Evolutionary conservation across 2,113 vertebrate genomes (phyloP).

Genomic region (Labeo catla): DNA sequence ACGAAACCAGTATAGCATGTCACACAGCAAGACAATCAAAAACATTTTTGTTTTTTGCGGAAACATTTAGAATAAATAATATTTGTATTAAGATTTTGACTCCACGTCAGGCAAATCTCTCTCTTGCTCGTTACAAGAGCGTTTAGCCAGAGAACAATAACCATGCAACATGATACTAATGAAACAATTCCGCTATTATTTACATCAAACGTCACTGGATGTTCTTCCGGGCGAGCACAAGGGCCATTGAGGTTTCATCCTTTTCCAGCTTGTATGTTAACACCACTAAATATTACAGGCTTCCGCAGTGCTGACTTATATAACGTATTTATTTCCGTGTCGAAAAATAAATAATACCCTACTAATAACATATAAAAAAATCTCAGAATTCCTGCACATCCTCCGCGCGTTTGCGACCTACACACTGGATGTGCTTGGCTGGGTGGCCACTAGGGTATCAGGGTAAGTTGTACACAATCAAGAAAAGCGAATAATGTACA

Average conservation of each 20-base stretch:
- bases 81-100: background rate
- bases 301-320: background rate
- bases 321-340: background rate
- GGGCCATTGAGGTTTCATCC: constrained; percentile 14
- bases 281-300: background rate
- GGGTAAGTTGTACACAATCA: background rate
- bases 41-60: background rate
- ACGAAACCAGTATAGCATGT: background rate
- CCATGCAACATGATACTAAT: background rate
- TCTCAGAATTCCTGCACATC: constrained; percentile 20
- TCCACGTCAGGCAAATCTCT: background rate
- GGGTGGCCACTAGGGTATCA: background rate
- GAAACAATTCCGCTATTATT: constrained; percentile 21
- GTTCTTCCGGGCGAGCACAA: constrained; percentile 47
- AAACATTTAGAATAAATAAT: background rate
- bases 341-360: constrained; percentile 9
- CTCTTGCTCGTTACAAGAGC: background rate
- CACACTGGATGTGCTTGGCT: constrained; percentile 39
- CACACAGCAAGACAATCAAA: background rate
- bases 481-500: background rate
- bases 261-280: background rate
- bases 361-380: constrained; percentile 1
- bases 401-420: constrained; percentile 48
- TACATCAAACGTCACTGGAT: background rate
- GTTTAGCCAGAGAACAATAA: background rate